Base-by-base conservation (phyloP, 2,888 invertebrate species). In the Mechanitis messenoides region DNA sequence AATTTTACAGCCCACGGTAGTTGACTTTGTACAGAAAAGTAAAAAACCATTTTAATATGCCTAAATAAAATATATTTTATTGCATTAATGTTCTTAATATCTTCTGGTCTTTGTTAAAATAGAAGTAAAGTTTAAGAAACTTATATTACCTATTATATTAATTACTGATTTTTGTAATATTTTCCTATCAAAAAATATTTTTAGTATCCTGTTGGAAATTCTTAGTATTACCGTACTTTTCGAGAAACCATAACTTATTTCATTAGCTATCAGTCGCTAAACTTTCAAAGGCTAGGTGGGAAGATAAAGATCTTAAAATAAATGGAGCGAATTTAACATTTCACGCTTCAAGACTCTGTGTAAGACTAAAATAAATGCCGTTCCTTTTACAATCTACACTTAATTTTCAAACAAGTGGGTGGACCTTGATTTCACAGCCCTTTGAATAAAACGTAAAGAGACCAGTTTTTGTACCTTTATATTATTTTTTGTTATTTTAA, bases 251-350 rank as follows among this genome's bases (percentile, higher is more conserved):
- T 9, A 42, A 42, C 42, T 42, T 42, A 42, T 42, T 42, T 7
- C 4, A 50, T 50, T 50, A 28, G 31, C 9, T 50, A 50, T 20
- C 9, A 55, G 20, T 28, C 38, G 55, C 3, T 7, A 38, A 9
- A 35, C 33, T 55, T 55, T 9, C 38, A 42, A 9, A 42, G 20
- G n/a, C 55, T 38, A 59, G 47, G 59, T 59, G 50, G 60, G 53
- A 62, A 62, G 58, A 62, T 65, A 57, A 58, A 61, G 42, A 63
- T 63, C 63, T 55, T 61, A 55, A 65, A 65, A 59, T 65, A 61
- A 63, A 63, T 59, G 60, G 56, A 35, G 54, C 56, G 65, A 58
- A 57, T 45, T 53, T 56, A 58, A 64, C 57, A 62, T 62, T 64
- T 65, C 65, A 63, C 50, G 59, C 47, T 45, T 50, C 31, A 31